Percentiles rank a stretch among this genome's conserved stretches.
Conservation (phyloP, 2,797 vertebrate species). For the Hozukius guyotensis region DNA sequence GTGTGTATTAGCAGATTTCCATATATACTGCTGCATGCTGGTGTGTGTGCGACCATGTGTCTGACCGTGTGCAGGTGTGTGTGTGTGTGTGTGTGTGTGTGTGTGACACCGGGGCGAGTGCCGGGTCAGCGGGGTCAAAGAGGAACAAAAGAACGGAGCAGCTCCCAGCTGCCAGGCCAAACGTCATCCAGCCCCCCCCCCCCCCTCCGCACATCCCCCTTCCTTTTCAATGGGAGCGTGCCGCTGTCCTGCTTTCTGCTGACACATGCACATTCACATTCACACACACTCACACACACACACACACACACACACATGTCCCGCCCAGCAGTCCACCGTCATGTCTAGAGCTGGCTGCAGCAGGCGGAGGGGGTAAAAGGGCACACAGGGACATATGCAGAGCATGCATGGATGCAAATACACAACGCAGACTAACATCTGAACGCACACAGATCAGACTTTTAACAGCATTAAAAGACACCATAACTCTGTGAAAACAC, state of each 20-base stretch:
- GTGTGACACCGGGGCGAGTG: constrained; percentile 73
- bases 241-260: constrained; percentile 56
- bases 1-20: constrained; percentile 26
- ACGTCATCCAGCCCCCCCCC: constrained; percentile 51
- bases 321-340: constrained; percentile 33
- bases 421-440: not conserved
- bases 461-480: not conserved
- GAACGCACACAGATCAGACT: not conserved
- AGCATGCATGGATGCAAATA: constrained; percentile 24
- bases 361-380: constrained; percentile 50
- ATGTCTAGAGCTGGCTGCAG: constrained; percentile 51
- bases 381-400: constrained; percentile 51
- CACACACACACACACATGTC: constrained; percentile 12
- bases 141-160: constrained; percentile 67
- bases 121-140: constrained; percentile 69
- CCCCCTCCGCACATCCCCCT: not conserved
- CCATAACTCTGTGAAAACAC: not conserved
- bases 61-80: constrained; percentile 33
- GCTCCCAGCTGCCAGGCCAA: constrained; percentile 82
- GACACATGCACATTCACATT: constrained; percentile 56
- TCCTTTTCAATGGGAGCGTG: constrained; percentile 66
- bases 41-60: constrained; percentile 25
- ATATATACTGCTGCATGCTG: constrained; percentile 13
- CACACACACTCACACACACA: constrained; percentile 27
- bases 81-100: constrained; percentile 5